Percentiles rank a stretch among this genome's conserved stretches.
These are phyloP conservation scores for Monopterus albus DNA, from an alignment of 2,113 vertebrate genomes.

Conservation along the genomic window DNA sequence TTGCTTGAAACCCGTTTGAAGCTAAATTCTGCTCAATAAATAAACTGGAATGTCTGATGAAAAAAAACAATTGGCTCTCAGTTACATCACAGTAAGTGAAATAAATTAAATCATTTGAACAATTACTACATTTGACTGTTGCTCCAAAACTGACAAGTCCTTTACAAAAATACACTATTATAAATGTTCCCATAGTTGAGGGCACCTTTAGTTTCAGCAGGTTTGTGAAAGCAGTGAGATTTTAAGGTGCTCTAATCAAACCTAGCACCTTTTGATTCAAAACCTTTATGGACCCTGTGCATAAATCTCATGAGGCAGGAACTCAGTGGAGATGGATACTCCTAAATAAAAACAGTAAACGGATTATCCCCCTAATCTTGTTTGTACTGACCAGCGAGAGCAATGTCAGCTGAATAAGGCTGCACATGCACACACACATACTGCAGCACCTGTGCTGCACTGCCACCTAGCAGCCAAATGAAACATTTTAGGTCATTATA, in stretches of 20 bases:
- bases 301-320: conserved; percentile 38
- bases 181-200: not conserved
- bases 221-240: not conserved
- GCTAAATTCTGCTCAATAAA: conserved; percentile 36
- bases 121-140: conserved; percentile 3
- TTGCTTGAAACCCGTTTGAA: conserved; percentile 43
- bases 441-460: conserved; percentile 40
- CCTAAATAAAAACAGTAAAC: conserved; percentile 68
- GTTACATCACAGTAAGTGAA: conserved; percentile 46
- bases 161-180: conserved; percentile 8
- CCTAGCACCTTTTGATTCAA: conserved; percentile 24
- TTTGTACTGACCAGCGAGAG: conserved; percentile 57
- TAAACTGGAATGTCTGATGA: conserved; percentile 44
- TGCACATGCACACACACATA: not conserved
- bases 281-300: conserved; percentile 16
- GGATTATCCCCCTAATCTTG: conserved; percentile 72
- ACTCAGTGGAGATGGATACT: conserved; percentile 49
- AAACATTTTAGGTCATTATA: conserved; percentile 34
- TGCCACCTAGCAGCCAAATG: conserved; percentile 71
- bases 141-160: conserved; percentile 11
- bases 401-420: conserved; percentile 23
- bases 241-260: conserved; percentile 20
- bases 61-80: conserved; percentile 63
- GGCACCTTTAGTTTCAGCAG: conserved; percentile 3
- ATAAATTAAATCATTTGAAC: conserved; percentile 50